Base-by-base conservation (phyloP, 2,888 invertebrate species). In the Drosophila helvetica region DNA sequence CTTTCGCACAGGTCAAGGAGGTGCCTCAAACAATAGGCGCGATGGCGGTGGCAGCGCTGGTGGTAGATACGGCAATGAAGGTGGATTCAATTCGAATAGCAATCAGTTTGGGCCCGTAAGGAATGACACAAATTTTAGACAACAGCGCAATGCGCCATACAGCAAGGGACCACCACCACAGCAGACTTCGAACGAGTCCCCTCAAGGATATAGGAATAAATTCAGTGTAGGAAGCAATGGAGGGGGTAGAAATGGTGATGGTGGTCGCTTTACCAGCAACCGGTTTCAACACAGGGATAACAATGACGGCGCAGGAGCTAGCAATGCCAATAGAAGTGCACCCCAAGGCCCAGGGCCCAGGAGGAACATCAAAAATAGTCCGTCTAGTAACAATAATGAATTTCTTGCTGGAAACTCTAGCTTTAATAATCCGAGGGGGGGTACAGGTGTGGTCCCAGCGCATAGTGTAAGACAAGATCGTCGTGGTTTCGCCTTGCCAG, bases 401-500 rank as follows among this genome's bases (percentile, higher is more conserved):
- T 87, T 67, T 22, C 71, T 75, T 27, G 27, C 54, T n/a, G 75
- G 72, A 10, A 55, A 30, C 47, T 65, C 67, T 2, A 48, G 10
- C 38, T 53, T 45, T 15, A 63, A 70, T 18, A 43, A 64, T 22
- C 50, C 38, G 15, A 52, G 54, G 27, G 22, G 27, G 30, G 64
- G 68, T 3, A 33, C 60, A 9, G 47, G 54, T 55, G 25, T 25
- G 25, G 25, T 7, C 7, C 25, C 25, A 25, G 25, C 25, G 8
- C 25, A 25, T 25, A 25, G 25, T 25, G 63, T 74, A 70, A 84
- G 67, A n/a, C 91, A 92, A 79, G 92, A 92, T 75, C 84, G 92
- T 17, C 86, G 92, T 10, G 92, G 92, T 3, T 92, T 92, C 65
- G 89, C 91, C 1, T 72, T 92, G 59, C 90, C 92, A 1, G 84